phyloP scores from a whole-genome alignment of 2,888 invertebrate species.

The Ephialtes manifestator region DNA sequence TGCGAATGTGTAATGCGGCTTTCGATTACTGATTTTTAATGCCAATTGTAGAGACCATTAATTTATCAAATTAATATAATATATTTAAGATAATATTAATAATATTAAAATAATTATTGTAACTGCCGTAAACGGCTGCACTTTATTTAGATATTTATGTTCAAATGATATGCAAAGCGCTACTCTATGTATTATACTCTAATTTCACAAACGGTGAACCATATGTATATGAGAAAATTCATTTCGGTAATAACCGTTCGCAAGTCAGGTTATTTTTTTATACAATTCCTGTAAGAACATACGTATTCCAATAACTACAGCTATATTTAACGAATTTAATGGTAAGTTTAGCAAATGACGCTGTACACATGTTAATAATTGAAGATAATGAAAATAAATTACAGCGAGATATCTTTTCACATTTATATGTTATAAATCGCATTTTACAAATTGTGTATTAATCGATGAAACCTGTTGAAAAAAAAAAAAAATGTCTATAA shows the following conservation, averaged over 20 bases:
- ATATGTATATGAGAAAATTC: conserved; percentile 26
- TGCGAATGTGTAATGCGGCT: neutral
- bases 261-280: conserved; percentile 71
- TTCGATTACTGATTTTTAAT: conserved; percentile 20
- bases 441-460: conserved; percentile 37
- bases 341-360: conserved; percentile 47
- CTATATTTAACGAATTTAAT: conserved; percentile 53
- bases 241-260: conserved; percentile 47
- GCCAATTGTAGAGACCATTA: conserved; percentile 61
- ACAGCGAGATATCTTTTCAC: conserved; percentile 26
- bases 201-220: conserved; percentile 40
- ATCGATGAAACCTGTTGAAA: conserved; percentile 30
- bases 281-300: conserved; percentile 65
- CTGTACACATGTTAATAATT: conserved; percentile 75
- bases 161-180: conserved; percentile 52
- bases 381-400: conserved; percentile 30
- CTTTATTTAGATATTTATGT: neutral
- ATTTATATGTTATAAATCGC: neutral
- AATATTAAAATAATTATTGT: conserved; percentile 41
- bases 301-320: conserved; percentile 49
- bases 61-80: conserved; percentile 45
- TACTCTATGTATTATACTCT: conserved; percentile 64
- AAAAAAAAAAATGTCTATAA: conserved; percentile 22
- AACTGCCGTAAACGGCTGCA: conserved; percentile 28
- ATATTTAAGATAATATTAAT: conserved; percentile 25